Percentiles rank a stretch among this genome's conserved stretches.
Conservation (phyloP, 2,888 invertebrate genomes). For the Caenorhabditis sp. region DNA sequence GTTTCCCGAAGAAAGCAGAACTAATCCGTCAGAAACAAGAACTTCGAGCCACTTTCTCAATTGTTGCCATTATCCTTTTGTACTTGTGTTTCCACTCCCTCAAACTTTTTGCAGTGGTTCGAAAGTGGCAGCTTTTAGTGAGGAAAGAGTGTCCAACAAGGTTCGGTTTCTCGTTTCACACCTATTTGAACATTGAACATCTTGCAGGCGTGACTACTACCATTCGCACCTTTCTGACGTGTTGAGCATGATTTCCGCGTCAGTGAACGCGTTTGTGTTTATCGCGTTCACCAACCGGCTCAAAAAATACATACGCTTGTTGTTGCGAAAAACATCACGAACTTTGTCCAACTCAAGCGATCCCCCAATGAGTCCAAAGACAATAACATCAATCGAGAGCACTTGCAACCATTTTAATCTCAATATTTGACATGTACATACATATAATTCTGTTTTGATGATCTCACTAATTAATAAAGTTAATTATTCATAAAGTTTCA, state of each 20-base stretch:
- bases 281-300: slow-evolving; percentile 82
- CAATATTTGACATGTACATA: slow-evolving; percentile 46
- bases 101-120: slow-evolving; percentile 76
- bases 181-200: not conserved
- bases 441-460: slow-evolving; percentile 16
- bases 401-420: slow-evolving; percentile 62
- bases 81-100: slow-evolving; percentile 81
- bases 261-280: slow-evolving; percentile 82
- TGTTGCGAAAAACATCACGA: slow-evolving; percentile 81
- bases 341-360: slow-evolving; percentile 80
- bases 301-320: slow-evolving; percentile 77
- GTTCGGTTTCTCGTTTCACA: slow-evolving; percentile 47
- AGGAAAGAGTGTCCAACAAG: slow-evolving; percentile 79
- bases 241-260: slow-evolving; percentile 81
- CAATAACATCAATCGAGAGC: slow-evolving; percentile 74
- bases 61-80: slow-evolving; percentile 81
- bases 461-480: slow-evolving; percentile 32
- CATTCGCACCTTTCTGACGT: slow-evolving; percentile 79
- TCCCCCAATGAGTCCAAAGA: slow-evolving; percentile 79
- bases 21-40: slow-evolving; percentile 79
- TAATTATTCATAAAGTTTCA: not conserved
- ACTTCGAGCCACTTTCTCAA: slow-evolving; percentile 76
- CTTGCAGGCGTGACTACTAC: slow-evolving; percentile 80
- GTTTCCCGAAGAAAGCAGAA: slow-evolving; percentile 74
- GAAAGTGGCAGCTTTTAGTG: slow-evolving; percentile 82